These are phyloP conservation scores for Phocides pigmalion DNA, from an alignment of 1,140 invertebrate species.

Conservation along the genomic window DNA sequence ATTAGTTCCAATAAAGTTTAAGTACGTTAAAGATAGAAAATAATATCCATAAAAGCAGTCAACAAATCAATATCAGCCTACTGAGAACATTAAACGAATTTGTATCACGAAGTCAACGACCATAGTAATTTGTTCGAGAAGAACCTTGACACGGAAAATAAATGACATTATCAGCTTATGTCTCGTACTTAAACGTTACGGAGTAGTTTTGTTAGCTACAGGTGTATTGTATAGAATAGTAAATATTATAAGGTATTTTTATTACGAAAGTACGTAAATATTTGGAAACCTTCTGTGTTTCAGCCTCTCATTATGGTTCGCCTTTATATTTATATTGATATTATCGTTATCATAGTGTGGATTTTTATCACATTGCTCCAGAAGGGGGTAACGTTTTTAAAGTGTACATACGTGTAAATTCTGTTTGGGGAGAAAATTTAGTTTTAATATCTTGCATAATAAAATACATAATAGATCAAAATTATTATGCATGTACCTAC, in stretches of 20 bases:
- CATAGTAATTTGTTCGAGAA: slow-evolving; percentile 14
- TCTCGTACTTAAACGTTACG: not conserved
- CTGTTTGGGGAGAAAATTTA: too few relatives aligned
- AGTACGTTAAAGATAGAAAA: not conserved
- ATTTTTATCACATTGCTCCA: too few relatives aligned
- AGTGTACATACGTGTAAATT: too few relatives aligned
- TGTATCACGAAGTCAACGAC: slow-evolving; percentile 21
- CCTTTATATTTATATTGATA: too few relatives aligned
- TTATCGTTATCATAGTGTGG: too few relatives aligned
- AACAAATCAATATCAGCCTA: slow-evolving; percentile 21
- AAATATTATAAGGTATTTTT: not conserved
- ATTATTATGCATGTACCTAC: too few relatives aligned
- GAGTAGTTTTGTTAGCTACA: not conserved
- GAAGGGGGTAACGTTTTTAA: too few relatives aligned
- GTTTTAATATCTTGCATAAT: too few relatives aligned
- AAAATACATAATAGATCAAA: too few relatives aligned
- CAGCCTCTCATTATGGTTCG: too few relatives aligned
- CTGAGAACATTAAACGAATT: slow-evolving; percentile 14
- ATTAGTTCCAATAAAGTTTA: not conserved
- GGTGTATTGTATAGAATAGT: not conserved
- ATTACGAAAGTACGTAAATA: slow-evolving; percentile 3
- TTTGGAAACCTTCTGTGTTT: too few relatives aligned
- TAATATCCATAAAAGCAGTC: not conserved
- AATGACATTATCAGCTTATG: not conserved
- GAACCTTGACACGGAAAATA: slow-evolving; percentile 8